Percentiles rank a stretch among this genome's conserved stretches.
Conservation (phyloP, 2,113 vertebrate genomes). For the Tapirus terrestris region DNA sequence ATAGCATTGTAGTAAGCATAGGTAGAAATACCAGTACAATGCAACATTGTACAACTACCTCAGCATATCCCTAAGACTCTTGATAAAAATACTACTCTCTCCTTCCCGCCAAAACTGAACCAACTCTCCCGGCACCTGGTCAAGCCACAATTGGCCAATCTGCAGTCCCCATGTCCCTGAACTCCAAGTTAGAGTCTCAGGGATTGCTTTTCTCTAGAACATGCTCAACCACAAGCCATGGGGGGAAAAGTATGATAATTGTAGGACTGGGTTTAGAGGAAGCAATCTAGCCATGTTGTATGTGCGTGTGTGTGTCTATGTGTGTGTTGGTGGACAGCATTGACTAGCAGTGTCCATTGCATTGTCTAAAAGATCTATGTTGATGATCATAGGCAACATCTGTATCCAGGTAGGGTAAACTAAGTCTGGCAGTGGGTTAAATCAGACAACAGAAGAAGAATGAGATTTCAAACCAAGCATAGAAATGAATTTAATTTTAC, state of each 20-base stretch:
- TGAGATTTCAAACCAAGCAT: not conserved
- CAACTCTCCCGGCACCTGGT: not conserved
- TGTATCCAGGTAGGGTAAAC: not conserved
- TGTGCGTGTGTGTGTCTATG: not conserved
- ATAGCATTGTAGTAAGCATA: not conserved
- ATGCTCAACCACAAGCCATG: not conserved
- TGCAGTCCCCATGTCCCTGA: not conserved
- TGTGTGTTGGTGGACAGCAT: not conserved
- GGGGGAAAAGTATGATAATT: not conserved
- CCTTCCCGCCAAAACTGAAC: not conserved
- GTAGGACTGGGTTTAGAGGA: not conserved
- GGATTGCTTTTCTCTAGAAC: not conserved
- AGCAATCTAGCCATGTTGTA: not conserved
- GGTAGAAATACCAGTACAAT: not conserved
- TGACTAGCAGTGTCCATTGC: not conserved
- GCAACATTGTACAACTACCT: not conserved
- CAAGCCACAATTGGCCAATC: not conserved
- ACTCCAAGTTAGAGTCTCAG: not conserved
- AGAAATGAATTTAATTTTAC: constrained; percentile 29
- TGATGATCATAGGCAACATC: not conserved
- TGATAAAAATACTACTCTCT: not conserved
- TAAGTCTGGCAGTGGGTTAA: not conserved
- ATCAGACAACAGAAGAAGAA: not conserved
- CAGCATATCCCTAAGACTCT: not conserved
- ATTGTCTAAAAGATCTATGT: not conserved